A percentile compares a stretch with the other conserved stretches of the same genome.
phyloP scores from a whole-genome alignment of 2,113 vertebrate genomes.

The Gambusia affinis region DNA sequence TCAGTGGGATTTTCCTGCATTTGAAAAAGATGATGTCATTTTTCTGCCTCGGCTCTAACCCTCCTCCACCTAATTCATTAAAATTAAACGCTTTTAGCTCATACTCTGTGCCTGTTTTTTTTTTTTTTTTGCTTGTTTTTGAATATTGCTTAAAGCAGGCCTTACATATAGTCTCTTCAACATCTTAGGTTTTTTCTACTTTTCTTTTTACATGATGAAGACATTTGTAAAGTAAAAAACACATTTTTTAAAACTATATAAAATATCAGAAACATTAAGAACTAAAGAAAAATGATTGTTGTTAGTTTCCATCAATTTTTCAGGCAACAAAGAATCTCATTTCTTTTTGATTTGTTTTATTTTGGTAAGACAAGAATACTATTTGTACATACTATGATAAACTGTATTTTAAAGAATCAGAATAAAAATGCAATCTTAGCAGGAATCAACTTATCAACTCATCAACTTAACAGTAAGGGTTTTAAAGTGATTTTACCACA shows the following conservation, averaged over 20 bases:
- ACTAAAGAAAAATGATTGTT: neutral
- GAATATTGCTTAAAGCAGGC: neutral
- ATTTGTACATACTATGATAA: neutral
- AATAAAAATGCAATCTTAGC: neutral
- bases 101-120: neutral
- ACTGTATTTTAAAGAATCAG: neutral
- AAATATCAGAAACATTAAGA: neutral
- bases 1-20: neutral
- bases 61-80: no score
- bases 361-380: no score
- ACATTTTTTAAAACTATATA: neutral
- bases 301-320: neutral
- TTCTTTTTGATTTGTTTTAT: neutral
- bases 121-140: neutral
- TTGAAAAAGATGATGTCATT: neutral
- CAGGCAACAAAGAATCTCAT: neutral
- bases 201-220: neutral
- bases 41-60: neutral
- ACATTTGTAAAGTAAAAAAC: neutral
- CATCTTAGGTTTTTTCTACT: neutral
- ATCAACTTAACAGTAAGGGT: neutral
- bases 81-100: no score
- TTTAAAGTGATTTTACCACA: neutral
- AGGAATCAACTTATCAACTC: no score
- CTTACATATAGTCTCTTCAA: neutral